Evolutionary conservation across 2,113 vertebrate species (phyloP), one percentile per base, ranked within the genome.

Genomic region (Pagrus major): DNA sequence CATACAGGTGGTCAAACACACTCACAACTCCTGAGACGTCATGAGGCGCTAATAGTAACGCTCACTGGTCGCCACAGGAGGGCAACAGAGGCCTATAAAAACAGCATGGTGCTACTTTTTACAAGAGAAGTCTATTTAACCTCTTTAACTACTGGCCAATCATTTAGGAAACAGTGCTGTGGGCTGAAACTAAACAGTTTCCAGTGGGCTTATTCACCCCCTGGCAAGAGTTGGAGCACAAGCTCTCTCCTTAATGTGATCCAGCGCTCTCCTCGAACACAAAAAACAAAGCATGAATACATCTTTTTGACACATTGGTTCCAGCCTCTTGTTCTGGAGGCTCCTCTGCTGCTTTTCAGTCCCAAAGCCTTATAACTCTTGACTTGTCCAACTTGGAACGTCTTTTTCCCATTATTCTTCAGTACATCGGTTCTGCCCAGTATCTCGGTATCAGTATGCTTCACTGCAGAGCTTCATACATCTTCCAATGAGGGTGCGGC

Each of bases 41-140:
- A 33, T 65, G 23, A 29, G 52, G 33, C 9, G 20, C 64, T 84
- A 56, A 61, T 44, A 67, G 89, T 67, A 81, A 76, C 9, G 29
- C 58, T 81, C 54, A 14, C 23, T 60, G 61, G 39, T 89, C 63
- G 1, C 93, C 93, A 92, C 87, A 88, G 86, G 87, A 76, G 81
- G 92, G 91, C 90, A 91, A 85, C 81, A 92, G 51, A 93, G 84
- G 44, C 73, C 65, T 37, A 59, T 89, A 87, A 91, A 91, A 80
- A 25, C 78, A 70, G 77, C 71, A 64, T 37, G 82, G 6, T 4
- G 60, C 86, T 65, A 1, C 63, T 58, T 80, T 90, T 90, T 78
- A 86, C 70, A 81, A 83, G 70, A 37, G 52, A n/a, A 49, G 63
- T 88, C 83, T 80, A 87, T 87, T 91, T 86, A 88, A 93, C 86